Percentiles rank a stretch among this genome's conserved stretches.
phyloP scores from a whole-genome alignment of 2,797 vertebrate species.

The Spinibarbus caldwelli region DNA sequence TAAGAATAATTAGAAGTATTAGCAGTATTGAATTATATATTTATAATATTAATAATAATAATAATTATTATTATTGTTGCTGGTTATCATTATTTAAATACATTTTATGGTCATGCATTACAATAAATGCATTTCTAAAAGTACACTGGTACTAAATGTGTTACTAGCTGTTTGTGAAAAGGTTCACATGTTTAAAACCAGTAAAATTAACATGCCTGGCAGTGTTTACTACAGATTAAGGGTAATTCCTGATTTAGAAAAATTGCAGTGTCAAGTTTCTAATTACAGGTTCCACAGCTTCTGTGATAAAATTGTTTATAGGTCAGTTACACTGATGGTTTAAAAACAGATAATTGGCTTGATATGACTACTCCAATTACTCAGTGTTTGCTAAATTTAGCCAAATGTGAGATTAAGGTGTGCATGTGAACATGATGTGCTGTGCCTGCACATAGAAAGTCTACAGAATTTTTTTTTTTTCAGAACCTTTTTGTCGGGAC shows the following conservation, averaged over 20 bases:
- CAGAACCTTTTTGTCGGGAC: not conserved
- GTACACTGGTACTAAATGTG: not conserved
- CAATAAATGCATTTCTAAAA: not conserved
- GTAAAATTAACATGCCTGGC: not conserved
- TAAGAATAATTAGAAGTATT: not conserved
- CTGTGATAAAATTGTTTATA: not conserved
- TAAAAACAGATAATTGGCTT: constrained; percentile 16
- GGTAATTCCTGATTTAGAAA: not conserved
- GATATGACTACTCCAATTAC: not conserved
- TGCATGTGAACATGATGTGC: not conserved
- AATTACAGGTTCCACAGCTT: not conserved
- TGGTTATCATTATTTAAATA: not conserved
- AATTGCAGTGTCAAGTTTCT: not conserved
- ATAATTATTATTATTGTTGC: not conserved
- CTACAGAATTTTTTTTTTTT: not conserved
- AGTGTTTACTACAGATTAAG: constrained; percentile 1
- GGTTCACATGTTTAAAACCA: not conserved
- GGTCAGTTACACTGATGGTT: constrained; percentile 19
- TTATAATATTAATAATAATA: not conserved
- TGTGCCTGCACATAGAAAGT: not conserved
- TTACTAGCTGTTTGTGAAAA: not conserved
- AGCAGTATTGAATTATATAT: not conserved
- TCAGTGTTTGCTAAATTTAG: not conserved
- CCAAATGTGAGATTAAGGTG: too few relatives aligned
- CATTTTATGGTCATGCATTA: not conserved